phyloP scores from a whole-genome alignment of 1,140 invertebrate genomes.

The Papilio xuthus region DNA sequence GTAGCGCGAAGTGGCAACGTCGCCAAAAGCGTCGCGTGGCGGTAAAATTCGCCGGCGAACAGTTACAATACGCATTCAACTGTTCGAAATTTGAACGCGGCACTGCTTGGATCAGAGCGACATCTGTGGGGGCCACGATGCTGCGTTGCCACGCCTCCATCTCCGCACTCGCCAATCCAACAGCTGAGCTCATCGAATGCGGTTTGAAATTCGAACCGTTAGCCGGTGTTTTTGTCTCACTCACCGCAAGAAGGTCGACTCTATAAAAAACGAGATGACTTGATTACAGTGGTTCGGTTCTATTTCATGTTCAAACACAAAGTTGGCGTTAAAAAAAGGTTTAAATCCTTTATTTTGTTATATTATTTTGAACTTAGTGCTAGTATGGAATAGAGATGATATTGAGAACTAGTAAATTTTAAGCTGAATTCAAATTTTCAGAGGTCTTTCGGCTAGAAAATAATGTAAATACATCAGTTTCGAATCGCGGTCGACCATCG shows the following conservation, averaged over 20 bases:
- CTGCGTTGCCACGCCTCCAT: constrained; percentile 67
- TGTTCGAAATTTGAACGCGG: constrained; percentile 70
- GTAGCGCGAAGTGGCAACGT: constrained; percentile 72
- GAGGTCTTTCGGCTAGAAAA: constrained; percentile 39
- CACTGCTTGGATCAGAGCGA: constrained; percentile 63
- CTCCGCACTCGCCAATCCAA: constrained; percentile 54
- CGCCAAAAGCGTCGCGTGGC: constrained; percentile 53
- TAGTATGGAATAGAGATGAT: neutral
- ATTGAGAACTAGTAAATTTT: neutral
- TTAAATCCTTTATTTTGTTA: constrained; percentile 39
- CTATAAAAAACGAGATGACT: constrained; percentile 54
- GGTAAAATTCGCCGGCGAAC: constrained; percentile 65
- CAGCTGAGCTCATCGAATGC: constrained; percentile 46
- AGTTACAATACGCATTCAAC: constrained; percentile 76
- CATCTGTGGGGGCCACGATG: constrained; percentile 70
- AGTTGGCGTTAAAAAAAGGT: constrained; percentile 39
- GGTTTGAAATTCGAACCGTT: constrained; percentile 43
- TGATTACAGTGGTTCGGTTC: constrained; percentile 46
- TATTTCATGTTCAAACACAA: constrained; percentile 47
- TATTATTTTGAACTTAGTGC: constrained; percentile 30
- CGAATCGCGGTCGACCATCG: constrained; percentile 48
- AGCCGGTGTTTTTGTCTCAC: constrained; percentile 52
- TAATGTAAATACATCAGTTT: constrained; percentile 47
- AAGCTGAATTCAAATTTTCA: constrained; percentile 45
- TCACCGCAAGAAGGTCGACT: constrained; percentile 51